Evolutionary conservation across 37 sponge, comb jelly and placozoan genomes (phyloP).

Genomic region (Mnemiopsis leidyi): DNA sequence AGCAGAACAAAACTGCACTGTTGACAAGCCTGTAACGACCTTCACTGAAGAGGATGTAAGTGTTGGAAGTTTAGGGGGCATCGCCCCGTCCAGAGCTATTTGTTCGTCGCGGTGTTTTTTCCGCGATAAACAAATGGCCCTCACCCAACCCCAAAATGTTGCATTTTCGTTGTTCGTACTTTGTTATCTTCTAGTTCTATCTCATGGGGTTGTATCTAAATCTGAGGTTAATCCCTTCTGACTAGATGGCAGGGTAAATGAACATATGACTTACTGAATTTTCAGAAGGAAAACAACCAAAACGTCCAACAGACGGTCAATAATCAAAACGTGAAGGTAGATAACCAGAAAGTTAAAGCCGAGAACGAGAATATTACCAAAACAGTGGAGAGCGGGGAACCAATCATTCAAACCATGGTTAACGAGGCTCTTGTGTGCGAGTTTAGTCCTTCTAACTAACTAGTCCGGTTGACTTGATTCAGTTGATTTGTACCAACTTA

Average conservation of each 20-base stretch:
- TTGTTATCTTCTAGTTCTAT: too few relatives aligned
- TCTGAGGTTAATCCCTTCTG: too few relatives aligned
- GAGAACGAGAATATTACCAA: slow-evolving; percentile 56
- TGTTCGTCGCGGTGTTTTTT: too few relatives aligned
- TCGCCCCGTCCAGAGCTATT: too few relatives aligned
- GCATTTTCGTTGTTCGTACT: too few relatives aligned
- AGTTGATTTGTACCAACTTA: too few relatives aligned
- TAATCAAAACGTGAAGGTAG: slow-evolving; percentile 48
- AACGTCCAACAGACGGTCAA: not conserved
- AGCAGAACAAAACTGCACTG: not conserved
- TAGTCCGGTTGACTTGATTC: too few relatives aligned
- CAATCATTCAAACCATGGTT: not conserved
- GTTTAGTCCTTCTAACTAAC: not conserved
- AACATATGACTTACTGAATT: not conserved
- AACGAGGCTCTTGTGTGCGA: slow-evolving; percentile 52
- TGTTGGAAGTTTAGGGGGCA: too few relatives aligned
- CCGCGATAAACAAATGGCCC: not conserved
- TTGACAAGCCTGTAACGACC: not conserved
- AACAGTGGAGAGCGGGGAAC: not conserved
- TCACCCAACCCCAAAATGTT: too few relatives aligned
- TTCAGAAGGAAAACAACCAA: slow-evolving; percentile 65
- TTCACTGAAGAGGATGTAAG: not conserved
- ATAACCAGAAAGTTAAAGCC: not conserved
- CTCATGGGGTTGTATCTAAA: too few relatives aligned
- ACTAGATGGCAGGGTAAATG: too few relatives aligned